A percentile compares a stretch with the other conserved stretches of the same genome.
These are phyloP conservation scores for Pseudorhombus dupliciocellatus DNA, from an alignment of 2,113 vertebrate species.

Conservation along the genomic window DNA sequence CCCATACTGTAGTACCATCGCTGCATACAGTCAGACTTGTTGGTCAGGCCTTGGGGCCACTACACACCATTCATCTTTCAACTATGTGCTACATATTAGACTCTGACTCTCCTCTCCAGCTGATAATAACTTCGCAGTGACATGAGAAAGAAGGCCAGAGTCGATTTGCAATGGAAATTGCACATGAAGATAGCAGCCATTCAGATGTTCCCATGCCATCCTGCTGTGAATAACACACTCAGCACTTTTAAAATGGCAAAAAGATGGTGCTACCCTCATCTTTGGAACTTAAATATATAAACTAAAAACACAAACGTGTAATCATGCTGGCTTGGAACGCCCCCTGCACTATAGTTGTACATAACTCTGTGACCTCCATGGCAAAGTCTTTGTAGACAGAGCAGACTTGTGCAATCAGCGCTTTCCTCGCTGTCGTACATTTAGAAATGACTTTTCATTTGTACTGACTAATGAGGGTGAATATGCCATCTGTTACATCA, in stretches of 20 bases:
- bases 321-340: no score
- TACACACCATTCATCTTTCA: neutral
- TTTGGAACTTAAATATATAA: no score
- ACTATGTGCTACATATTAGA: neutral
- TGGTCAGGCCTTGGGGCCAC: neutral
- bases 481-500: slow-evolving; percentile 72
- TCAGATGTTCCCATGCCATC: slow-evolving; percentile 17
- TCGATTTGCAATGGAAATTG: slow-evolving; percentile 24
- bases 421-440: slow-evolving; percentile 48
- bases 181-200: slow-evolving; percentile 6
- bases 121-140: slow-evolving; percentile 27
- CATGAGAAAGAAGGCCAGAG: neutral
- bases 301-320: no score
- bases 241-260: slow-evolving; percentile 9
- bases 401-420: slow-evolving; percentile 39
- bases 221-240: slow-evolving; percentile 24
- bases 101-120: slow-evolving; percentile 1
- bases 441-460: slow-evolving; percentile 54
- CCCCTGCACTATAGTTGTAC: no score
- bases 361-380: slow-evolving; percentile 3
- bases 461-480: slow-evolving; percentile 70
- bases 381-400: slow-evolving; percentile 29
- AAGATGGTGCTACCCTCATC: neutral
- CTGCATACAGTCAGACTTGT: slow-evolving; percentile 20
- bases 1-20: slow-evolving; percentile 17